Conservation (phyloP, 2,113 vertebrate species). For the Clarias macrocephalus region DNA sequence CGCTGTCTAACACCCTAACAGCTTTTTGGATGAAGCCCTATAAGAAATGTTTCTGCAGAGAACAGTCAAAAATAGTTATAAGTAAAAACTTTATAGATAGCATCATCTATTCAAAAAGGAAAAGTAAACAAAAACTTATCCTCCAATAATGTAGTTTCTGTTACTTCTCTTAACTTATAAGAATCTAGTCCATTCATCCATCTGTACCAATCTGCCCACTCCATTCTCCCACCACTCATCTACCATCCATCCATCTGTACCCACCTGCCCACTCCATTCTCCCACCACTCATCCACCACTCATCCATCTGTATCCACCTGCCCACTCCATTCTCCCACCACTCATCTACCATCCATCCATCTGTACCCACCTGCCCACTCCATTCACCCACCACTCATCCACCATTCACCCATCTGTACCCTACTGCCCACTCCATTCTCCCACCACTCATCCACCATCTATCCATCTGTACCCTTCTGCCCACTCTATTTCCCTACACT, state of each 20-base stretch:
- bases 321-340: neutral
- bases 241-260: neutral
- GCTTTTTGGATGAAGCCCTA: neutral
- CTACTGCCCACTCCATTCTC: neutral
- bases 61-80: neutral
- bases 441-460: too few species aligned
- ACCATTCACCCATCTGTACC: neutral
- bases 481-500: neutral
- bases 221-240: neutral
- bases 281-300: neutral
- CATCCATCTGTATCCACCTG: neutral
- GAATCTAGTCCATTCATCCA: neutral
- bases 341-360: neutral
- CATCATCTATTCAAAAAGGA: neutral
- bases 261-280: neutral
- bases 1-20: neutral
- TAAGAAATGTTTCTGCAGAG: neutral
- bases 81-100: neutral
- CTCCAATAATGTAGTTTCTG: neutral
- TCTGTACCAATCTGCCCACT: neutral
- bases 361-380: neutral
- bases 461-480: neutral
- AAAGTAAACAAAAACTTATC: too few species aligned
- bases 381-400: neutral
- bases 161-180: neutral